phyloP scores from a whole-genome alignment of 2,888 invertebrate genomes.

The Trissonchulus sp. region DNA sequence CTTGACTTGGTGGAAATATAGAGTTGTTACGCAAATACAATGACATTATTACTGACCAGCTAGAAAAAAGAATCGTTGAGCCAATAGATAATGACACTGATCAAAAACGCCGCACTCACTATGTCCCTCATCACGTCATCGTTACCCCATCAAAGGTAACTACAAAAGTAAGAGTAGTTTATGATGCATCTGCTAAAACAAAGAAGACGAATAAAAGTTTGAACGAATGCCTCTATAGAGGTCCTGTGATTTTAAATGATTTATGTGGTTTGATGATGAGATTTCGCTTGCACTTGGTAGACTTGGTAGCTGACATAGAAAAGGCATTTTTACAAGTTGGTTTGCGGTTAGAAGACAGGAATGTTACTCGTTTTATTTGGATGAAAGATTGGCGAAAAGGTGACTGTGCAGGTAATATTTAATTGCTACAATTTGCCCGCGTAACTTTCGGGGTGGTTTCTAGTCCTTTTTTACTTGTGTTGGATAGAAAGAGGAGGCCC shows the following conservation, averaged over 20 bases:
- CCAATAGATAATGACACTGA: not conserved
- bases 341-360: slow-evolving; percentile 28
- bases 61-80: slow-evolving; percentile 29
- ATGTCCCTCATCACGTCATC: slow-evolving; percentile 36
- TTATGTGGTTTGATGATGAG: no score
- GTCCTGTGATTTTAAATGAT: no score
- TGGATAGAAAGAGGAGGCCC: slow-evolving; percentile 9
- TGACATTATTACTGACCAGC: slow-evolving; percentile 11
- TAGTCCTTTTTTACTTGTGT: slow-evolving; percentile 31
- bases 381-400: slow-evolving; percentile 23
- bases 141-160: slow-evolving; percentile 32
- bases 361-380: slow-evolving; percentile 37
- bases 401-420: slow-evolving; percentile 26
- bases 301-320: slow-evolving; percentile 33
- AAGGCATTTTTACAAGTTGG: slow-evolving; percentile 29
- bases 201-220: slow-evolving; percentile 15
- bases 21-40: no score
- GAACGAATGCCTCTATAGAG: slow-evolving; percentile 35
- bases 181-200: slow-evolving; percentile 36
- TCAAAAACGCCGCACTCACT: slow-evolving; percentile 28
- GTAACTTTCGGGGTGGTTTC: slow-evolving; percentile 35
- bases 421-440: slow-evolving; percentile 30
- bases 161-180: slow-evolving; percentile 42
- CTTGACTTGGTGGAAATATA: no score
- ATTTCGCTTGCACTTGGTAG: no score